phyloP scores from a whole-genome alignment of 2,888 invertebrate species.

The Lottia scabra region DNA sequence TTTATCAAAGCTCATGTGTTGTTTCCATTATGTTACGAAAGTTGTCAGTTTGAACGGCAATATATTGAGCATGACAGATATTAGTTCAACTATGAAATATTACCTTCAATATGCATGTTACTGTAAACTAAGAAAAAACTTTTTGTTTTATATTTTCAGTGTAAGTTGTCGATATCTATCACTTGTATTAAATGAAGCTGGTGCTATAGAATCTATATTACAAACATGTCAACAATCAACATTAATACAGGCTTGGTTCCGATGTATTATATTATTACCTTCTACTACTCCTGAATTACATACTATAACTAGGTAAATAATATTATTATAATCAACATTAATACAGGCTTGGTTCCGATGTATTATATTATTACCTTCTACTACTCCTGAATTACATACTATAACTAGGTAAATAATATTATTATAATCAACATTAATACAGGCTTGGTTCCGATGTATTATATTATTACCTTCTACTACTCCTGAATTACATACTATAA shows the following conservation, averaged over 20 bases:
- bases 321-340: not conserved
- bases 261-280: constrained; percentile 42
- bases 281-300: constrained; percentile 33
- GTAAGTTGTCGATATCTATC: constrained; percentile 53
- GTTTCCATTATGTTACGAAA: too few relatives aligned
- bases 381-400: constrained; percentile 32
- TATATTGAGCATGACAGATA: too few relatives aligned
- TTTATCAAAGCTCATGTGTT: too few relatives aligned
- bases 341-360: constrained; percentile 51
- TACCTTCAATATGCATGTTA: too few relatives aligned
- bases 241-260: constrained; percentile 53
- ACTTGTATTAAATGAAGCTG: constrained; percentile 45
- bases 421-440: constrained; percentile 35
- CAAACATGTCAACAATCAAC: constrained; percentile 8
- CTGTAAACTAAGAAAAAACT: too few relatives aligned
- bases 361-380: constrained; percentile 36
- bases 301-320: constrained; percentile 33
- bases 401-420: constrained; percentile 32
- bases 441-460: constrained; percentile 52
- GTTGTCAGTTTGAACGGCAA: too few relatives aligned
- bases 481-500: constrained; percentile 31
- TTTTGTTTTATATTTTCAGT: constrained; percentile 31
- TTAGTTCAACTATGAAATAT: too few relatives aligned
- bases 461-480: constrained; percentile 38
- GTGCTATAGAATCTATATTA: constrained; percentile 34